A percentile compares a stretch with the other conserved stretches of the same genome.
These are phyloP conservation scores for Cataglyphis albicans DNA, from an alignment of 2,888 invertebrate species.

Conservation along the genomic window DNA sequence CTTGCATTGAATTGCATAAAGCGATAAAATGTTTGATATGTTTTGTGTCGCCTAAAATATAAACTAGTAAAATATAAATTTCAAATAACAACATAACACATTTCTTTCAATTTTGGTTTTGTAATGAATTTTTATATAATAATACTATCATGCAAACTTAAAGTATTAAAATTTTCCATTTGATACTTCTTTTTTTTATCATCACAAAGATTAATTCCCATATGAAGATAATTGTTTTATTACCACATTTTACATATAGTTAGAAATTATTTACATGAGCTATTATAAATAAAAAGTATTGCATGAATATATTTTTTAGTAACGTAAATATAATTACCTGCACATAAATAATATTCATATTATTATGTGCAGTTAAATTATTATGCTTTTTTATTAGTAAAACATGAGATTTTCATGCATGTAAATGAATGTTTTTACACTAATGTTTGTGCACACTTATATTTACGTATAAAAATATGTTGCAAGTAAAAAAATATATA, in stretches of 20 bases:
- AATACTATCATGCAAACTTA: not conserved
- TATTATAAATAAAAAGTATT: not conserved
- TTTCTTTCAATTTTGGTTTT: not conserved
- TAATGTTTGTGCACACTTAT: constrained; percentile 10
- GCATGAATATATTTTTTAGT: constrained; percentile 14
- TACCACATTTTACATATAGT: not conserved
- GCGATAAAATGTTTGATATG: constrained; percentile 7
- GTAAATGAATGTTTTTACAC: constrained; percentile 6
- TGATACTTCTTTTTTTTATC: not conserved
- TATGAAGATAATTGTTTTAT: not conserved
- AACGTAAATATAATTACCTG: too few species aligned
- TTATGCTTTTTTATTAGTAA: not conserved
- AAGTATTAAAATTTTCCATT: not conserved
- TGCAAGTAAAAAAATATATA: not conserved
- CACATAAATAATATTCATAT: not conserved
- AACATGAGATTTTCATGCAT: constrained; percentile 16
- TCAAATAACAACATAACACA: constrained; percentile 8
- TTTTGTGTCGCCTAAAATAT: not conserved
- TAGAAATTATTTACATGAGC: not conserved
- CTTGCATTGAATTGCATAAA: not conserved
- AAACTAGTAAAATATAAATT: not conserved
- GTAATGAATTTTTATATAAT: not conserved
- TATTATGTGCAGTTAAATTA: not conserved
- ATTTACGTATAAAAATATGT: constrained; percentile 12
- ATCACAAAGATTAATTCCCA: not conserved